Base-by-base conservation (phyloP, 2,888 invertebrate species). In the Anticlea derivata region DNA sequence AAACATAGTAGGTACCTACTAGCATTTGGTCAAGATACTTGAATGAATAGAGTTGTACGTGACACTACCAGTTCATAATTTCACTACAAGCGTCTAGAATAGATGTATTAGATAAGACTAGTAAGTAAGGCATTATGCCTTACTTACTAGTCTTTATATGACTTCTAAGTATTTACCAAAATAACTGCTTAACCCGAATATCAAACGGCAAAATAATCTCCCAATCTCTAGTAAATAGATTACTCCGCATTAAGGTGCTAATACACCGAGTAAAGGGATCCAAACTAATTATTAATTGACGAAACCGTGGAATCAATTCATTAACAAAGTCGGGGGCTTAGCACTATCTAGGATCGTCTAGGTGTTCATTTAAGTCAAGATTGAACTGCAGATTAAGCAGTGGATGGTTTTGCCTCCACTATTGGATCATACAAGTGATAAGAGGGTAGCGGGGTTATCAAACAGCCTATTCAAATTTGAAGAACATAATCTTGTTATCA, bases 361-460 rank as follows among this genome's bases (percentile, higher is more conserved):
- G 83, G 86, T 85, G 85, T 86, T 85, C 87, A 86, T 86, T 87
- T 86, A 83, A 83, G 75, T 84, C 80, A 83, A 87, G 85, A 86
- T 87, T 79, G 80, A 77, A 81, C 82, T 81, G 73, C 56, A 82
- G 87, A 87, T 88, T 85, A 85, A 79, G 79, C 78, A 80, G 76
- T 73, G 72, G 75, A 78, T 80, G 79, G 75, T 75, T 73, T 73
- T 70, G 68, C 73, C 71, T 78, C 74, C 70, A 65, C 58, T 53
- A 17, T 49, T 33, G 49, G 34, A 46, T 68, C 75, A 71, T 59
- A 34, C 50, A 68, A 66, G 53, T 48, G 4, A 27, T 4, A 34
- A 43, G 55, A 49, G n/a, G 1, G 13, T 37, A 61, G 66, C 66
- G 49, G 13, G 10, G 31, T 3, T 17, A 17, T 17, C 4, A 17